Percentiles rank a stretch among this genome's conserved stretches.
Evolutionary conservation across 92 coral and sea anemone genomes (phyloP).

Genomic region (Metridium senile): DNA sequence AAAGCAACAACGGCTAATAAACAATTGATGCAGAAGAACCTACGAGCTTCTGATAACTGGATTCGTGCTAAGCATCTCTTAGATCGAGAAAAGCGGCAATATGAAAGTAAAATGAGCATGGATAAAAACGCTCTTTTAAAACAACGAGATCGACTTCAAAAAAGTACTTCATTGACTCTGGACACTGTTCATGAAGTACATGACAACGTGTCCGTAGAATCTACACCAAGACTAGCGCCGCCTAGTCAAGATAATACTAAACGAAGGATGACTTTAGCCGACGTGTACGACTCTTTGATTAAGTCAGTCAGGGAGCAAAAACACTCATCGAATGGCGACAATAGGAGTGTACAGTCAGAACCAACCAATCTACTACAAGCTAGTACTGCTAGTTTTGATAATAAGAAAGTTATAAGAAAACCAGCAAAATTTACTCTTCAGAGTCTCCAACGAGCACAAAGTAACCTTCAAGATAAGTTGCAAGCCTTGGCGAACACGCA

Average conservation of each 20-base stretch:
- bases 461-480: slow-evolving; percentile 37
- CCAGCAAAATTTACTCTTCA: slow-evolving; percentile 67
- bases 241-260: background rate
- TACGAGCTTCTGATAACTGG: slow-evolving; percentile 67
- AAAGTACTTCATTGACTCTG: slow-evolving; percentile 32
- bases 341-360: slow-evolving; percentile 54
- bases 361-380: slow-evolving; percentile 17
- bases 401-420: slow-evolving; percentile 75
- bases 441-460: slow-evolving; percentile 73
- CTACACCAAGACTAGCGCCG: slow-evolving; percentile 16
- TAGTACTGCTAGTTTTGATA: slow-evolving; percentile 76
- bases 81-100: slow-evolving; percentile 53
- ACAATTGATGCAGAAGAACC: slow-evolving; percentile 47
- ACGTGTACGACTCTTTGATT: slow-evolving; percentile 71
- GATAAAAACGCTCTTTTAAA: slow-evolving; percentile 58
- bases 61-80: slow-evolving; percentile 25
- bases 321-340: slow-evolving; percentile 13
- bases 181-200: slow-evolving; percentile 20
- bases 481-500: slow-evolving; percentile 32
- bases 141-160: slow-evolving; percentile 62
- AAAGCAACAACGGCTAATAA: slow-evolving; percentile 61
- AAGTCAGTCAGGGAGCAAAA: slow-evolving; percentile 34
- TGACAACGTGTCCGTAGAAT: background rate
- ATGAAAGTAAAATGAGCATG: slow-evolving; percentile 44
- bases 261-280: slow-evolving; percentile 51